A percentile compares a stretch with the other conserved stretches of the same genome.
phyloP scores from a whole-genome alignment of 2,797 vertebrate species.

The Danio aesculapii region DNA sequence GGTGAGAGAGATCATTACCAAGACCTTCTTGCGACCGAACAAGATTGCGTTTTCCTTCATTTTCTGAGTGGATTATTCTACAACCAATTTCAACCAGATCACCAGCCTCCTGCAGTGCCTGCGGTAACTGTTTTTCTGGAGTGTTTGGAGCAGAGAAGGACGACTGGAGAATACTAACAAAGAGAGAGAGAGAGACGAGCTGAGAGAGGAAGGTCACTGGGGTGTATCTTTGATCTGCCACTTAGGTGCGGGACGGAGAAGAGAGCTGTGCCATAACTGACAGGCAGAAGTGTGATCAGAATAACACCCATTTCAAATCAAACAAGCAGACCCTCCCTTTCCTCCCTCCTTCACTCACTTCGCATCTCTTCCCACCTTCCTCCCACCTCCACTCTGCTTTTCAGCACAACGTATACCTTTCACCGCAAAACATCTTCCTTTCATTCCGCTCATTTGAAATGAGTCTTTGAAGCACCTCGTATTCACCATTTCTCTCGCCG shows the following conservation, averaged over 20 bases:
- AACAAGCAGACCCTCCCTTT: conserved; percentile 48
- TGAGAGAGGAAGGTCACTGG: conserved; percentile 37
- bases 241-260: conserved; percentile 36
- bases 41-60: background rate
- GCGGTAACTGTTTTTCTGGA: conserved; percentile 29
- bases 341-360: conserved; percentile 3
- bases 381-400: conserved; percentile 16
- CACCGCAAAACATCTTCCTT: conserved; percentile 30
- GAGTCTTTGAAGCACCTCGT: conserved; percentile 18
- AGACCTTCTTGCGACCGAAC: background rate
- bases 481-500: background rate
- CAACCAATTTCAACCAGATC: background rate
- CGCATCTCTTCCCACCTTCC: background rate
- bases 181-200: background rate
- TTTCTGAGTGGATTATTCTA: background rate
- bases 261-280: conserved; percentile 57
- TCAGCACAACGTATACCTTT: background rate
- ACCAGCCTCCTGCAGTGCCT: background rate
- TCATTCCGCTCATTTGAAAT: conserved; percentile 16
- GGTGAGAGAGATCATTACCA: background rate
- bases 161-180: conserved; percentile 35
- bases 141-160: conserved; percentile 42
- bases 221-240: conserved; percentile 47
- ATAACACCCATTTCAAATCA: conserved; percentile 65
- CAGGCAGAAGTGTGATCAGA: conserved; percentile 64